A percentile compares a stretch with the other conserved stretches of the same genome.
phyloP scores from a whole-genome alignment of 30 jellyfish, hydroid and myxozoan genomes.

The Chrysaora quinquecirrha region DNA sequence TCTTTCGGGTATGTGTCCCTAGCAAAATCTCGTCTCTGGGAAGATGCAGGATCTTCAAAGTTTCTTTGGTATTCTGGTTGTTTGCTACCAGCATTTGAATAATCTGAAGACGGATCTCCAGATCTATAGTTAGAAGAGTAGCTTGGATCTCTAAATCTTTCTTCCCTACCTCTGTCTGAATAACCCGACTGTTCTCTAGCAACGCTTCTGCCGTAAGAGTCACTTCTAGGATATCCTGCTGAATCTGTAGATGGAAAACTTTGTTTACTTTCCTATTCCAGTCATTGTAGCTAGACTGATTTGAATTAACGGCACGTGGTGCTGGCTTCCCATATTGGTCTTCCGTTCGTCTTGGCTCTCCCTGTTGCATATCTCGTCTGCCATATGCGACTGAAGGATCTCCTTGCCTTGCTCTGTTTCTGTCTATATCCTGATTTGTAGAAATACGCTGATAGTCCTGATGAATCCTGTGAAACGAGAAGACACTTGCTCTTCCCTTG shows the following conservation, averaged over 20 bases:
- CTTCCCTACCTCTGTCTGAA: background rate
- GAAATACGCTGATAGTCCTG: background rate
- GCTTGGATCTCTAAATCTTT: background rate
- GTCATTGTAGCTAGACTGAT: background rate
- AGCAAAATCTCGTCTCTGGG: background rate
- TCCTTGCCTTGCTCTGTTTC: background rate
- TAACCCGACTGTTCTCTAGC: background rate
- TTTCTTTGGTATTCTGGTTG: background rate
- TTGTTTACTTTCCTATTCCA: background rate
- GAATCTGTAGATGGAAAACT: background rate
- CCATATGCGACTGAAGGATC: background rate
- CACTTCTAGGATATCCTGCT: background rate
- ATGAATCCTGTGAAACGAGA: background rate
- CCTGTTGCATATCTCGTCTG: background rate
- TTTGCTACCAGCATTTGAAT: background rate
- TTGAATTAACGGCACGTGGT: background rate
- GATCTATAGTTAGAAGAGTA: background rate
- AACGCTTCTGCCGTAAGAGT: background rate
- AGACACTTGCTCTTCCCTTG: background rate
- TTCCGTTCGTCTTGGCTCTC: background rate
- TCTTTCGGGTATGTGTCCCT: conserved; percentile 5
- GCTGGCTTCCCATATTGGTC: background rate
- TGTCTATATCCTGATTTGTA: background rate
- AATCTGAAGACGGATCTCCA: background rate
- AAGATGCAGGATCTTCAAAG: background rate